phyloP scores from a whole-genome alignment of 2,797 vertebrate species.

The Hoplostethus atlanticus region DNA sequence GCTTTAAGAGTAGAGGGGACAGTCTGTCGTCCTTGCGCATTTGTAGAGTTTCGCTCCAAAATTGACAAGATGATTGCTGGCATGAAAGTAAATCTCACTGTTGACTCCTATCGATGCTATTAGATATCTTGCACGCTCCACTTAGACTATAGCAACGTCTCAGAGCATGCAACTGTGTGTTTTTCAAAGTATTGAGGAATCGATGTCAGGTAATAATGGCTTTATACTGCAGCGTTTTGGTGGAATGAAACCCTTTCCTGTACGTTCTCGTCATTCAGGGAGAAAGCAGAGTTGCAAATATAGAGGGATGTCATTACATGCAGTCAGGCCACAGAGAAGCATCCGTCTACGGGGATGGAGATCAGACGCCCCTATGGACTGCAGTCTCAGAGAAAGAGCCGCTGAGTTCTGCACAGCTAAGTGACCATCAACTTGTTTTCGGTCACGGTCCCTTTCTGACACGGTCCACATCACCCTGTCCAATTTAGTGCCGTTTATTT shows the following conservation, averaged over 20 bases:
- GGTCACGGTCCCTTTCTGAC: background rate
- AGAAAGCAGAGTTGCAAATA: background rate
- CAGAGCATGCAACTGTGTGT: background rate
- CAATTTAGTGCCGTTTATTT: no score
- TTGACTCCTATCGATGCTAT: no score
- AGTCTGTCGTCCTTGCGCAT: no score
- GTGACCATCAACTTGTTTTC: slow-evolving; percentile 20
- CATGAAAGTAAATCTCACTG: no score
- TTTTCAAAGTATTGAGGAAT: background rate
- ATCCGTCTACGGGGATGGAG: background rate
- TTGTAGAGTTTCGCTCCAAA: no score
- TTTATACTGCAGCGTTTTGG: no score
- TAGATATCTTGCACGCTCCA: no score
- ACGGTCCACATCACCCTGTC: slow-evolving; percentile 2
- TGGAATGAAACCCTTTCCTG: background rate
- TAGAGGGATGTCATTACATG: slow-evolving; percentile 15
- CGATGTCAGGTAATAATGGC: no score
- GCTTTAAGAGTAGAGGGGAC: background rate
- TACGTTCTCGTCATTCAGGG: background rate
- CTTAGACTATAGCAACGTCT: no score
- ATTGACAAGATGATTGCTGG: no score
- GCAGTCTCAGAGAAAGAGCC: slow-evolving; percentile 15
- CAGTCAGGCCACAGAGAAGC: background rate
- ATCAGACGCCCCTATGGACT: background rate
- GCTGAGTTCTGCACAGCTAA: slow-evolving; percentile 25